phyloP scores from a whole-genome alignment of 2,797 vertebrate species.

The Propithecus deckenii region DNA sequence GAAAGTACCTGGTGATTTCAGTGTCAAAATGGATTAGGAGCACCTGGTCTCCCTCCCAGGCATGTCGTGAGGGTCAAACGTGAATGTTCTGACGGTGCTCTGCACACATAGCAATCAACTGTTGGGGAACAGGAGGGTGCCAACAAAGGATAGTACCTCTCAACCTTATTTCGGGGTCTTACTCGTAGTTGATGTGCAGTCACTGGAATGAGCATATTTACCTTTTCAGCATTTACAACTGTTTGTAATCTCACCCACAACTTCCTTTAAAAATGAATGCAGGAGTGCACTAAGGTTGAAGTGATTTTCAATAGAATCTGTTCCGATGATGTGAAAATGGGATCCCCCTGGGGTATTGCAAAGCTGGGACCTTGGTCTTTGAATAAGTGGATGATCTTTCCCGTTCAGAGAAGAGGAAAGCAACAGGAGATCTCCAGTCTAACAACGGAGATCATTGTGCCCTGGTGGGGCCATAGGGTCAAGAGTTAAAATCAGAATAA shows the following conservation, averaged over 20 bases:
- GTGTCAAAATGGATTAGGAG: neutral
- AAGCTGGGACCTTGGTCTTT: neutral
- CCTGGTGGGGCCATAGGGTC: neutral
- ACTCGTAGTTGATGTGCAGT: neutral
- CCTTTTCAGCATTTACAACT: neutral
- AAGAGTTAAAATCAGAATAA: conserved; percentile 55
- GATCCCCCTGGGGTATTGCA: neutral
- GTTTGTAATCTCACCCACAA: neutral
- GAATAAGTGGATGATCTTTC: conserved; percentile 1
- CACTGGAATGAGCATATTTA: neutral
- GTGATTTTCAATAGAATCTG: conserved; percentile 15
- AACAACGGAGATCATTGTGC: conserved; percentile 38
- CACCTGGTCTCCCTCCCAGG: neutral
- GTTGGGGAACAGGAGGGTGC: neutral
- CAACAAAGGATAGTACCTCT: neutral
- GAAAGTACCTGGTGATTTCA: neutral
- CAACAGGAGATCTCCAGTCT: neutral
- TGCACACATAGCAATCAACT: neutral
- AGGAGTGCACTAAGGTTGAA: neutral
- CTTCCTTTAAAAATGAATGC: conserved; percentile 30
- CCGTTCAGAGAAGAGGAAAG: neutral
- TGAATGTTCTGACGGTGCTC: neutral
- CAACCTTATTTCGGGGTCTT: neutral
- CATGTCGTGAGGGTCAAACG: neutral
- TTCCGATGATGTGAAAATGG: conserved; percentile 45